phyloP scores from a whole-genome alignment of 2,113 vertebrate genomes.

The Xenopus tropicalis region UCB_Xtro_10.0 CM004451.2:57557501-57558000 shows the following conservation, averaged over 20 bases:
- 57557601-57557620: conserved; percentile 2
- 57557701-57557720: conserved; percentile 48
- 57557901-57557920: too few species aligned
- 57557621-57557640: conserved; percentile 30
- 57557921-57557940: too few species aligned
- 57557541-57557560: background rate
- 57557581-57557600: conserved; percentile 15
- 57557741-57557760: conserved; percentile 47
- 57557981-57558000: too few species aligned
- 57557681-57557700: conserved; percentile 39
- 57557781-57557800: background rate
- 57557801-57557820: background rate
- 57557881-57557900: too few species aligned
- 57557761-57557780: conserved; percentile 1
- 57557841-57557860: background rate
- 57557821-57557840: background rate
- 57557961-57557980: too few species aligned
- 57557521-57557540: background rate
- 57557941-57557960: too few species aligned
- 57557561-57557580: conserved; percentile 11
- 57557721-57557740: conserved; percentile 52
- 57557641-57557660: conserved; percentile 35
- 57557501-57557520: too few species aligned
- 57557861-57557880: background rate
- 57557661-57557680: conserved; percentile 20